Base-by-base conservation (phyloP, 2,888 invertebrate genomes). In the Adineta ricciae region DNA sequence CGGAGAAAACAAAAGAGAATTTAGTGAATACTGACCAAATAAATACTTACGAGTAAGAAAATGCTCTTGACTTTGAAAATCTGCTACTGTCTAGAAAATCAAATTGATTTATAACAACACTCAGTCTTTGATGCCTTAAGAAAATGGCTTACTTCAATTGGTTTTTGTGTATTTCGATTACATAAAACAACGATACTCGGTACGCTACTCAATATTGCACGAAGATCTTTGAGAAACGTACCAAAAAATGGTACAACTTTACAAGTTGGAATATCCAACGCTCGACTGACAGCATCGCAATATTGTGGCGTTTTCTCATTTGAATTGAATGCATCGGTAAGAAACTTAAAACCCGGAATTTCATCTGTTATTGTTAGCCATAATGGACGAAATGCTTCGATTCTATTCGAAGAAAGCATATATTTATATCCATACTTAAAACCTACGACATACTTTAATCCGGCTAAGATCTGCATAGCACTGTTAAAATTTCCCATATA, bases 401-500 rank as follows among this genome's bases (percentile, higher is more conserved):
- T 96, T 90, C 96, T 96, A 27, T 21, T 21, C 11, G 27, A 27
- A 64, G 24, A 5, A 46, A 46, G 46, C 24, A 64, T n/a, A 4
- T 24, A 27, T n/a, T 27, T 16, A 24, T n/a, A 16, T 64, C 64
- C n/a, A 83, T 52, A 32, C 9, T 41, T 38, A 41, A 78, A 73
- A 38, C n/a, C 14, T 16, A 36, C 27, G 83, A 56, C 38, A 16
- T 92, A 96, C 95, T 95, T 96, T 89, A 97, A 93, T 84, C 96
- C 96, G 87, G 95, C 96, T 50, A 97, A 93, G 88, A 97, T 95
- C 92, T 97, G 96, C 93, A 96, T 95, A 87, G 96, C 95, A 83
- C 95, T 95, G 92, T 96, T 96, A 92, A 97, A 96, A 92, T 96
- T 96, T 84, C 96, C 96, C 88, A 95, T 94, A 90, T 96, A 95